phyloP scores from a whole-genome alignment of 2,113 vertebrate genomes.

The Raphicerus campestris region DNA sequence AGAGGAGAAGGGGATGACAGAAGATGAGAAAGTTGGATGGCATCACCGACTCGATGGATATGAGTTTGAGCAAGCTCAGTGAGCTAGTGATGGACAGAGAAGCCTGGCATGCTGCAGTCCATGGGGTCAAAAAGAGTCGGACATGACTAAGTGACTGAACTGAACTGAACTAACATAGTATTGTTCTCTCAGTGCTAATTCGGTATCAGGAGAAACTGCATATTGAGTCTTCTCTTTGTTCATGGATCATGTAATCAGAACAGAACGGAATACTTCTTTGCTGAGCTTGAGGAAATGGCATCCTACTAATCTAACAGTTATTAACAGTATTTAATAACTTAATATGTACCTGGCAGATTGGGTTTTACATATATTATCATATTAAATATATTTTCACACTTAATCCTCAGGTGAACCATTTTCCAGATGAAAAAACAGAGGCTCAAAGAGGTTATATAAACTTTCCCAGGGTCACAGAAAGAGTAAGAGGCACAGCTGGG shows the following conservation, averaged over 20 bases:
- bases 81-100: not conserved
- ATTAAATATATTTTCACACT: not conserved
- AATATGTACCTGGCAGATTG: not conserved
- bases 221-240: not conserved
- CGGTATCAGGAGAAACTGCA: not conserved
- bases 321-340: constrained; percentile 19
- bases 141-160: not conserved
- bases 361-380: not conserved
- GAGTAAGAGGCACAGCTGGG: not conserved
- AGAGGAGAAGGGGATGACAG: not conserved
- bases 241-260: constrained; percentile 30
- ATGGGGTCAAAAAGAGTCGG: not conserved
- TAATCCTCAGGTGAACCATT: constrained; percentile 1
- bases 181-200: constrained; percentile 27
- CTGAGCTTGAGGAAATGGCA: not conserved
- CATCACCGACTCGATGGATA: not conserved
- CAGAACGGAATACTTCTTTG: constrained; percentile 29
- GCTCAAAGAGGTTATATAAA: not conserved
- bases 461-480: not conserved
- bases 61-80: not conserved
- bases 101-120: not conserved
- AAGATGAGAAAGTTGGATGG: not conserved
- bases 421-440: constrained; percentile 40
- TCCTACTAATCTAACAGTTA: constrained; percentile 17
- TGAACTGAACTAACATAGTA: not conserved